Conservation (phyloP, 2,888 invertebrate species). For the Argynnis bischoffii region DNA sequence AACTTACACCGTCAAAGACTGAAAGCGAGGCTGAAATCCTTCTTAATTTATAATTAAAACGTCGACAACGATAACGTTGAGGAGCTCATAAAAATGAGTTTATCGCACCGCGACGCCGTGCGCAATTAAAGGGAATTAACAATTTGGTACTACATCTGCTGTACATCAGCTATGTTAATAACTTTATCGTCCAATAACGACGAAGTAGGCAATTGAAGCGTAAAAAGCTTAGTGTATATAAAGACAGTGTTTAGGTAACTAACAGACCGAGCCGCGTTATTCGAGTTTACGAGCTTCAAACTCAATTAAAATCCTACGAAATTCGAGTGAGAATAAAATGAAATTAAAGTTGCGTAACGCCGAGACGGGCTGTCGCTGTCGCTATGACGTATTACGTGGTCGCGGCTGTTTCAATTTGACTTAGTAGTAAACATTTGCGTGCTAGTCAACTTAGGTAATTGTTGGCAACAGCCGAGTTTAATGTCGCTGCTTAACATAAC, state of each 20-base stretch:
- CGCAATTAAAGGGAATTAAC: slow-evolving; percentile 75
- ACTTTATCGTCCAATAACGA: slow-evolving; percentile 68
- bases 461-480: slow-evolving; percentile 35
- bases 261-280: slow-evolving; percentile 62
- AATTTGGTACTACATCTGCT: slow-evolving; percentile 68
- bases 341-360: slow-evolving; percentile 73
- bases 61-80: slow-evolving; percentile 67
- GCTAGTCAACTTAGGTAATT: slow-evolving; percentile 42
- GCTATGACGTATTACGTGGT: slow-evolving; percentile 49
- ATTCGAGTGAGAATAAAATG: slow-evolving; percentile 61
- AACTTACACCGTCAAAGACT: slow-evolving; percentile 43
- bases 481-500: slow-evolving; percentile 28
- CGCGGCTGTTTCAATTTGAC: slow-evolving; percentile 46
- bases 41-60: slow-evolving; percentile 71
- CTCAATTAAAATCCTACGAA: slow-evolving; percentile 75
- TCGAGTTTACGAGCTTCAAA: slow-evolving; percentile 60
- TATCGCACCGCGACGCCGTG: slow-evolving; percentile 62
- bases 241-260: slow-evolving; percentile 60
- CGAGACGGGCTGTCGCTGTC: slow-evolving; percentile 48
- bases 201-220: slow-evolving; percentile 42
- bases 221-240: slow-evolving; percentile 58
- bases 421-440: slow-evolving; percentile 42
- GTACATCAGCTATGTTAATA: slow-evolving; percentile 57
- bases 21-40: slow-evolving; percentile 50
- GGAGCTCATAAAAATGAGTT: slow-evolving; percentile 70